Percentiles rank a stretch among this genome's conserved stretches.
These are phyloP conservation scores for Nyleta sp. DNA, from an alignment of 2,888 invertebrate genomes.

Conservation along the genomic window DNA sequence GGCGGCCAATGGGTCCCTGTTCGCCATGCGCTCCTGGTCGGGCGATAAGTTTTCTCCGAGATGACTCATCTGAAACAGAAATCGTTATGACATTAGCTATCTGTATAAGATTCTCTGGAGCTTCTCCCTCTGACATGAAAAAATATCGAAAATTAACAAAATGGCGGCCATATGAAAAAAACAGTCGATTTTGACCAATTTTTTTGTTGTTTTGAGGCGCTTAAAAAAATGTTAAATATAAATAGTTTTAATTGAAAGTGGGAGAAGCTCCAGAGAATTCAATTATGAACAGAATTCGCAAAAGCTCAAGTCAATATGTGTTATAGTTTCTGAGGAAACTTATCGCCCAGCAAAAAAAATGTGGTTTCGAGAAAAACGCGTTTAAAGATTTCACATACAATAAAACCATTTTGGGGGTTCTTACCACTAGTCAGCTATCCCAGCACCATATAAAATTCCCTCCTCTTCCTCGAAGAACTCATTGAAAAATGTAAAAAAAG, in stretches of 20 bases:
- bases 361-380: neutral
- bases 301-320: constrained; percentile 1
- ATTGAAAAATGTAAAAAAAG: no score
- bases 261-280: constrained; percentile 2
- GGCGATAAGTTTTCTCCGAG: no score
- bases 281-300: constrained; percentile 1
- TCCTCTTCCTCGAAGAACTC: no score
- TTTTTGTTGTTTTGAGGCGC: constrained; percentile 1
- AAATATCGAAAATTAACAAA: neutral
- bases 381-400: neutral
- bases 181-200: neutral
- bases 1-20: no score
- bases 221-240: neutral
- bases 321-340: constrained; percentile 11
- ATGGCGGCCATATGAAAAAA: neutral
- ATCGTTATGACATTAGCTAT: no score
- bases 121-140: neutral
- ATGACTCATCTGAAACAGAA: no score
- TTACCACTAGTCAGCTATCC: constrained; percentile 5
- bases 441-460: no score
- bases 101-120: no score
- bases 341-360: constrained; percentile 12
- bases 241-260: neutral
- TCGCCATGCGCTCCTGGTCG: no score
- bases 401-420: constrained; percentile 11